phyloP scores from a whole-genome alignment of 2,888 invertebrate species.

The Steinernema carpocapsae region DNA sequence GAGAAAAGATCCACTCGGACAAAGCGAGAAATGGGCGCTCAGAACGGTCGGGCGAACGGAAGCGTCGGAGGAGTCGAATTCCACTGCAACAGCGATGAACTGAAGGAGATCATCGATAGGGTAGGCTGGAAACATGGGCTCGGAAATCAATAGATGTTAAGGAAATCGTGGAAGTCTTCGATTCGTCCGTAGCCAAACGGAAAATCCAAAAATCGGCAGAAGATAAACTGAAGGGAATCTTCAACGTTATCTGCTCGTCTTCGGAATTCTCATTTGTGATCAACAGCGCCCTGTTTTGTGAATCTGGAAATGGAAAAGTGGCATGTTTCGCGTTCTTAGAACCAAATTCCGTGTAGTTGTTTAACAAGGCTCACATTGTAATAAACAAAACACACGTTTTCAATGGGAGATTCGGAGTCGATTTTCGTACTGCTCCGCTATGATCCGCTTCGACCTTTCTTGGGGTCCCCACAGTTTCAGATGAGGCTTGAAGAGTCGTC shows the following conservation, averaged over 20 bases:
- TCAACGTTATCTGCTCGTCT: slow-evolving; percentile 26
- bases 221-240: slow-evolving; percentile 22
- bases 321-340: slow-evolving; percentile 33
- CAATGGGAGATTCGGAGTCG: background rate
- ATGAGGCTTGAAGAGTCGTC: slow-evolving; percentile 4
- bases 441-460: background rate
- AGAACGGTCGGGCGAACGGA: slow-evolving; percentile 4
- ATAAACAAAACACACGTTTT: too few species aligned
- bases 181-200: background rate
- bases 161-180: slow-evolving; percentile 5
- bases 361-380: too few species aligned
- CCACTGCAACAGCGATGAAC: slow-evolving; percentile 20
- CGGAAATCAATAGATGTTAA: background rate
- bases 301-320: slow-evolving; percentile 19
- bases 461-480: slow-evolving; percentile 13
- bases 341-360: slow-evolving; percentile 16
- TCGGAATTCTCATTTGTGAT: slow-evolving; percentile 31
- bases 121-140: background rate
- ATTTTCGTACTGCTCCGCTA: background rate
- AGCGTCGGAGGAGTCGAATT: slow-evolving; percentile 1
- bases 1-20: background rate
- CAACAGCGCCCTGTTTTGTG: slow-evolving; percentile 16
- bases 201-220: slow-evolving; percentile 27
- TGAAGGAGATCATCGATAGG: slow-evolving; percentile 24
- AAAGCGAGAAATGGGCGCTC: background rate